phyloP scores from a whole-genome alignment of 1,140 invertebrate species.

The Temnothorax longispinosus region DNA sequence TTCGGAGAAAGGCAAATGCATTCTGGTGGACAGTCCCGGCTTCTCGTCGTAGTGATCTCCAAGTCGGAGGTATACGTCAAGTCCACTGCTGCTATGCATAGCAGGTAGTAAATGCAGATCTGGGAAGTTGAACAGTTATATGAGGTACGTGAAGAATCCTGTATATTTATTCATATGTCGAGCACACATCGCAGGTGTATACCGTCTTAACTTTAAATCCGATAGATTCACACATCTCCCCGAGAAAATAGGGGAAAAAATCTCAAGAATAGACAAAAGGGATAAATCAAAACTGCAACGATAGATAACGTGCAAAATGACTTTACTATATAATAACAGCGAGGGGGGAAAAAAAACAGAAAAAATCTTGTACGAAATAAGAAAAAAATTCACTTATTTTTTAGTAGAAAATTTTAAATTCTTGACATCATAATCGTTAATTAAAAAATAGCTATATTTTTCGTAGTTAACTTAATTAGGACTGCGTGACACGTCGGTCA shows the following conservation, averaged over 20 bases:
- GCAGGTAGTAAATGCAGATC: constrained; percentile 80
- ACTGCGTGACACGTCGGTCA: background rate
- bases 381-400: background rate
- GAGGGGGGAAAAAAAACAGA: background rate
- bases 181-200: no score
- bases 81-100: constrained; percentile 79
- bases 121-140: constrained; percentile 53
- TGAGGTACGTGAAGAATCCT: background rate
- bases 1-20: constrained; percentile 93
- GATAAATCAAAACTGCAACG: no score
- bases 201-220: background rate
- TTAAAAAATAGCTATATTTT: background rate
- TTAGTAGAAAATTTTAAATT: background rate
- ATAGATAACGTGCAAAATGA: background rate
- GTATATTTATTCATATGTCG: background rate
- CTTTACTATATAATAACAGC: background rate
- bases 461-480: background rate
- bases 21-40: constrained; percentile 88
- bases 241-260: background rate
- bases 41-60: constrained; percentile 73
- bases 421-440: background rate
- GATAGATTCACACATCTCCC: background rate
- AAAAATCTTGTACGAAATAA: background rate
- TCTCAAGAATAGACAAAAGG: background rate
- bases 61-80: constrained; percentile 71